phyloP scores from a whole-genome alignment of 2,113 vertebrate species.

The Potamarius usumacintae region DNA sequence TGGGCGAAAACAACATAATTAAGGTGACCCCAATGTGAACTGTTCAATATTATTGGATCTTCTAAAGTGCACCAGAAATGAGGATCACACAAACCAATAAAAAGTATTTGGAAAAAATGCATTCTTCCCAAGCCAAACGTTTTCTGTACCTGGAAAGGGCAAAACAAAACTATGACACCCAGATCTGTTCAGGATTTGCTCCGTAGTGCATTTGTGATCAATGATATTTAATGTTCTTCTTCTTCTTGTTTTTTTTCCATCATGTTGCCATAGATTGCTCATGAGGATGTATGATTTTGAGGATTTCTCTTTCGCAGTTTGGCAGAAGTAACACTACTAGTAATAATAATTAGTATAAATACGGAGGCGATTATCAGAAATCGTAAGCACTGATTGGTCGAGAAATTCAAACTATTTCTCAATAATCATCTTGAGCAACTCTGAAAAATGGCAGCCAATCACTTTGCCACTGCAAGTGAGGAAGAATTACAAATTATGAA shows the following conservation, averaged over 20 bases:
- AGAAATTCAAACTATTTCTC: too few relatives aligned
- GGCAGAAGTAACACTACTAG: neutral
- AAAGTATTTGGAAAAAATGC: neutral
- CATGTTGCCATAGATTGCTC: neutral
- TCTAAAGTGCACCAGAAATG: neutral
- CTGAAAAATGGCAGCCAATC: too few relatives aligned
- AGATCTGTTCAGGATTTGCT: neutral
- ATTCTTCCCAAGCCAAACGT: neutral
- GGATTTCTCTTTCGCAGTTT: neutral
- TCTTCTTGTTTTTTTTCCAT: neutral
- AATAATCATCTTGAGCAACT: too few relatives aligned
- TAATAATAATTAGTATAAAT: too few relatives aligned
- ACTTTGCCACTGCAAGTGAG: too few relatives aligned
- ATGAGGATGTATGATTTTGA: neutral
- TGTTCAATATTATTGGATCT: conserved; percentile 7
- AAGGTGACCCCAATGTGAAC: conserved; percentile 22
- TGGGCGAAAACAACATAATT: conserved; percentile 10
- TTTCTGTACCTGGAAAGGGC: neutral
- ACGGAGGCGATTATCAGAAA: too few relatives aligned
- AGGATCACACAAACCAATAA: neutral
- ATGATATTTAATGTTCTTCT: neutral
- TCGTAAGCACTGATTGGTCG: too few relatives aligned
- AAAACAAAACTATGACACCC: neutral
- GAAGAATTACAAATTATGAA: too few relatives aligned
- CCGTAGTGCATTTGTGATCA: neutral